Conservation (phyloP, 1,140 invertebrate genomes). For the Drosophila lowei region DNA sequence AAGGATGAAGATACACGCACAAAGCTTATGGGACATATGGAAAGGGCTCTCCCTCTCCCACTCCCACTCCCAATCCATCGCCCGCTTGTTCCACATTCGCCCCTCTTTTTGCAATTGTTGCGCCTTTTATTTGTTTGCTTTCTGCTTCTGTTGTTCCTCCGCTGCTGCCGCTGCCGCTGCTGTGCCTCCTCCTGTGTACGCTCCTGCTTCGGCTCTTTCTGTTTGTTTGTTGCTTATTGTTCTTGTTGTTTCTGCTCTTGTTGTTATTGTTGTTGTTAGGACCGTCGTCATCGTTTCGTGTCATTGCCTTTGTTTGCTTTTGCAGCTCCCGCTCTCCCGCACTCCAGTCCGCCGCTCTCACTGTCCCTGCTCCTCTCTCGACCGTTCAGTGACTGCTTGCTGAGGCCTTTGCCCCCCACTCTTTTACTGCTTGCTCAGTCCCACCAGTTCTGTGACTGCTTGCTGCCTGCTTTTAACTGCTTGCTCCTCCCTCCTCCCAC, state of each 20-base stretch:
- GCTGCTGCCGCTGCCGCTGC: too few species aligned
- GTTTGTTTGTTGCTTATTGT: slow-evolving; percentile 70
- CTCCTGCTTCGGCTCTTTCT: slow-evolving; percentile 68
- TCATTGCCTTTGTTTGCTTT: slow-evolving; percentile 80
- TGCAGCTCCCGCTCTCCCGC: slow-evolving; percentile 30
- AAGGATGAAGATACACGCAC: slow-evolving; percentile 23
- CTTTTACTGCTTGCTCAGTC: neutral
- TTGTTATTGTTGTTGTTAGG: slow-evolving; percentile 44
- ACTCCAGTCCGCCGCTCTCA: neutral
- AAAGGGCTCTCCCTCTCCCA: neutral
- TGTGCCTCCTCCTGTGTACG: slow-evolving; percentile 38
- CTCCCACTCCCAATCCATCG: neutral
- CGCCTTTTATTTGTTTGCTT: slow-evolving; percentile 80
- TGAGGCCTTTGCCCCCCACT: neutral
- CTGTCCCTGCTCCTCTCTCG: neutral
- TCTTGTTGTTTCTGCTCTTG: slow-evolving; percentile 19
- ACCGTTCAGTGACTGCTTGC: too few species aligned
- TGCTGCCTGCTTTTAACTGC: too few species aligned
- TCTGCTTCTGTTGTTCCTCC: slow-evolving; percentile 28
- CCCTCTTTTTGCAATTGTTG: slow-evolving; percentile 66
- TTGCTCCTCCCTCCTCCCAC: neutral
- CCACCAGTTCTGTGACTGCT: too few species aligned
- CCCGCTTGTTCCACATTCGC: slow-evolving; percentile 8
- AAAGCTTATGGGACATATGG: slow-evolving; percentile 11
- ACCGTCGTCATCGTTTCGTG: slow-evolving; percentile 71